Evolutionary conservation across 2,888 invertebrate species (phyloP).

Genomic region (Xestia xanthographa): DNA sequence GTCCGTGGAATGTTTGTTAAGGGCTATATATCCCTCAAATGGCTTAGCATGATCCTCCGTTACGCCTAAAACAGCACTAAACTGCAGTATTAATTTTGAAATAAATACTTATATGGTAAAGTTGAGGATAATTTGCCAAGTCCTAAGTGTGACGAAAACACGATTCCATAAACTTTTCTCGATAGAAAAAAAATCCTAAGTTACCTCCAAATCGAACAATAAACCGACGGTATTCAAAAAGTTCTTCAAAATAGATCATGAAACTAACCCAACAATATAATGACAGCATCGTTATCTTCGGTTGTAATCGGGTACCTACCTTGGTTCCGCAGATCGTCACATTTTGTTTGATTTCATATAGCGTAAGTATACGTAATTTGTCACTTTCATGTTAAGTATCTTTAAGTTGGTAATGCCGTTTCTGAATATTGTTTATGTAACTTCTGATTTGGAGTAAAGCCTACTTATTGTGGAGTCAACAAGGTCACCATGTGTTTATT

Average conservation of each 20-base stretch:
- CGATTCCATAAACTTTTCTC: no score
- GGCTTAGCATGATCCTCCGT: no score
- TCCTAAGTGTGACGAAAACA: no score
- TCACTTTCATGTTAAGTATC: constrained; percentile 35
- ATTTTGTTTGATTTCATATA: constrained; percentile 19
- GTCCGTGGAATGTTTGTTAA: not conserved
- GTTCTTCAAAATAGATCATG: no score
- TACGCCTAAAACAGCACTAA: no score
- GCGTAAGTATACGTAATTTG: not conserved
- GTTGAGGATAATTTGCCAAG: no score
- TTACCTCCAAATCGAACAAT: no score
- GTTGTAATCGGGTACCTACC: not conserved
- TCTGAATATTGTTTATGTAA: constrained; percentile 40
- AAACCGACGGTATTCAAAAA: no score
- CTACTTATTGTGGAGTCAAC: not conserved
- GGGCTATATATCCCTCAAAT: no score
- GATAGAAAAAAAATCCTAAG: no score
- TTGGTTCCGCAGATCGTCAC: not conserved
- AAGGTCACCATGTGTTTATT: constrained; percentile 11
- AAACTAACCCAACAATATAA: not conserved
- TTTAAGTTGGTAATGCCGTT: not conserved
- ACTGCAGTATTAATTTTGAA: no score
- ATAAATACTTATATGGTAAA: no score
- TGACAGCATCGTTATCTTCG: not conserved
- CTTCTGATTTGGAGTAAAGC: constrained; percentile 16